Evolutionary conservation across 2,113 vertebrate genomes (phyloP).

Genomic region (Bothrops jararaca): DNA sequence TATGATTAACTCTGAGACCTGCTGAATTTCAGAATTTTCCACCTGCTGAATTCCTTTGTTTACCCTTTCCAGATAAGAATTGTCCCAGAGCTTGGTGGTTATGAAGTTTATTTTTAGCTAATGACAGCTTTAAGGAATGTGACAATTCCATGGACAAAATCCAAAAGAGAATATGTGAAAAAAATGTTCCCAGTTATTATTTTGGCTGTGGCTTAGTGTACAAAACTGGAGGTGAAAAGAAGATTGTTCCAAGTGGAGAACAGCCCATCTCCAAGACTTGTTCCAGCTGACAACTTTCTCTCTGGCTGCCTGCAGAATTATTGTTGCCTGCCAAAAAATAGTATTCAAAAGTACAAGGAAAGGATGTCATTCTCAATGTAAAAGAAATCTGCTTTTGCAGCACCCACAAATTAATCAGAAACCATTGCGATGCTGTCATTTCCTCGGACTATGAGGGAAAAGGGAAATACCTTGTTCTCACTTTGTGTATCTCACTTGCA

Average conservation of each 20-base stretch:
- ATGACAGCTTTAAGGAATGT: neutral
- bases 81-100: neutral
- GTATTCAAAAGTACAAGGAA: constrained; percentile 20
- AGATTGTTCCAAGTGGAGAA: accelerated
- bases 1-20: neutral
- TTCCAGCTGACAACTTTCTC: neutral
- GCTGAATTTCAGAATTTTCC: neutral
- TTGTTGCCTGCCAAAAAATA: neutral
- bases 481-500: neutral
- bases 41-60: neutral
- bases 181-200: neutral
- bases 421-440: neutral
- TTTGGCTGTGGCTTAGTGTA: constrained; percentile 1
- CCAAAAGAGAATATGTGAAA: neutral
- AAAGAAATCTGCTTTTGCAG: neutral
- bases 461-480: neutral
- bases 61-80: neutral
- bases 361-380: neutral
- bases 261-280: neutral
- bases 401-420: neutral
- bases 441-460: neutral
- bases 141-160: neutral
- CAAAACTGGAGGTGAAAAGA: constrained; percentile 3
- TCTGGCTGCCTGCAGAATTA: constrained; percentile 1
- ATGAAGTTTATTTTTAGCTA: neutral